Percentiles rank a stretch among this genome's conserved stretches.
These are phyloP conservation scores for Epistrophe grossulariae DNA, from an alignment of 2,888 invertebrate genomes.

Conservation along the genomic window DNA sequence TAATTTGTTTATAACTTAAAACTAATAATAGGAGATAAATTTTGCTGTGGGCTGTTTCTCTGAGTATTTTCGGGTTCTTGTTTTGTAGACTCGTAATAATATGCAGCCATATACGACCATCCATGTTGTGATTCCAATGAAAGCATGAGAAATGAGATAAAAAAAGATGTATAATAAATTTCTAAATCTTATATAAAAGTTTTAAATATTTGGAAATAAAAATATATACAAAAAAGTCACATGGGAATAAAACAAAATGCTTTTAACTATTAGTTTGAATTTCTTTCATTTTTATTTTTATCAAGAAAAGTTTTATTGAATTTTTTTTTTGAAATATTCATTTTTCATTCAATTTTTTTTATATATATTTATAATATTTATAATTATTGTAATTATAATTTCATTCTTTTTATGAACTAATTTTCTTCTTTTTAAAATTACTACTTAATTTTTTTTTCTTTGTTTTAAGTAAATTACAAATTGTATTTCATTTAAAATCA, in stretches of 20 bases:
- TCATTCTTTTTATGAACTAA: constrained; percentile 74
- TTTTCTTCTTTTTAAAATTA: constrained; percentile 69
- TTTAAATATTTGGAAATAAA: no score
- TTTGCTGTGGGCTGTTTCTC: background rate
- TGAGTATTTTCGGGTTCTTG: background rate
- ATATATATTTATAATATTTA: constrained; percentile 80
- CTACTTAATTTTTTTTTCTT: constrained; percentile 79
- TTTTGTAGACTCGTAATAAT: background rate
- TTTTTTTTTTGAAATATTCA: constrained; percentile 71
- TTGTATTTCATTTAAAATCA: constrained; percentile 62
- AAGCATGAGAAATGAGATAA: background rate
- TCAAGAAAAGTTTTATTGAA: constrained; percentile 75
- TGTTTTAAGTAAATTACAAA: constrained; percentile 79
- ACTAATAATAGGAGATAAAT: background rate
- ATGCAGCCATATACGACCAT: no score
- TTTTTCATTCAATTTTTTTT: constrained; percentile 74
- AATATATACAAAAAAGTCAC: background rate
- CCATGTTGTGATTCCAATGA: background rate
- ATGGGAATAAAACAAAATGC: constrained; percentile 62
- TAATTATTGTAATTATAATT: constrained; percentile 81
- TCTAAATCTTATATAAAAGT: no score
- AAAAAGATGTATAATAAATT: background rate
- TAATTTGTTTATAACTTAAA: background rate
- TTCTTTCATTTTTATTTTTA: constrained; percentile 75
- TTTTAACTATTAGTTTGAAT: constrained; percentile 73